Percentiles rank a stretch among this genome's conserved stretches.
phyloP scores from a whole-genome alignment of 64 coral and sea anemone species.

The Stylophora pistillata region DNA sequence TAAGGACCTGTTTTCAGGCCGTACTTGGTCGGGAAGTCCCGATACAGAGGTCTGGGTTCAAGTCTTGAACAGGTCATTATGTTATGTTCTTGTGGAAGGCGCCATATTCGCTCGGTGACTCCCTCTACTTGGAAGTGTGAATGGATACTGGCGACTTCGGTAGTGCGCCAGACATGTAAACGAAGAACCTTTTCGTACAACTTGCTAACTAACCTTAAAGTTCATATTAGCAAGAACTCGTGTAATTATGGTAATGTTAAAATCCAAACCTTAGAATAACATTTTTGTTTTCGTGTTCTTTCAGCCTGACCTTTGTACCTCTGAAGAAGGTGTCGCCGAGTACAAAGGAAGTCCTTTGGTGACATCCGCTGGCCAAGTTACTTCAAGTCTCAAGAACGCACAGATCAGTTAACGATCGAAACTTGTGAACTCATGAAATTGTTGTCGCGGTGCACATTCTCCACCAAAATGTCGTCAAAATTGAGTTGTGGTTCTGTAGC shows the following conservation, averaged over 20 bases:
- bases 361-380: slow-evolving; percentile 70
- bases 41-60: too few species aligned
- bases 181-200: too few species aligned
- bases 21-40: too few species aligned
- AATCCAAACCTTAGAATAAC: neutral
- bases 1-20: too few species aligned
- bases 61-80: too few species aligned
- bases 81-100: too few species aligned
- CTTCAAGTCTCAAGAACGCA: slow-evolving; percentile 78
- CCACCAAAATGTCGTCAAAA: neutral
- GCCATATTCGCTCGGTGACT: too few species aligned
- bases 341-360: slow-evolving; percentile 84
- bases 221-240: neutral
- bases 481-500: neutral
- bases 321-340: slow-evolving; percentile 76
- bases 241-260: neutral
- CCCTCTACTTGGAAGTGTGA: too few species aligned
- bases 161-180: too few species aligned
- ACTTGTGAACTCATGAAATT: neutral
- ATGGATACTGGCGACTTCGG: too few species aligned
- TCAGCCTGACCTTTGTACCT: slow-evolving; percentile 76
- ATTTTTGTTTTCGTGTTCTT: slow-evolving; percentile 7
- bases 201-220: too few species aligned
- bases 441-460: too few species aligned
- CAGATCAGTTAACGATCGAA: slow-evolving; percentile 74